Evolutionary conservation across 1,140 invertebrate species (phyloP), one percentile per base, ranked within the genome.

Genomic region (Heliothis subflexa): DNA sequence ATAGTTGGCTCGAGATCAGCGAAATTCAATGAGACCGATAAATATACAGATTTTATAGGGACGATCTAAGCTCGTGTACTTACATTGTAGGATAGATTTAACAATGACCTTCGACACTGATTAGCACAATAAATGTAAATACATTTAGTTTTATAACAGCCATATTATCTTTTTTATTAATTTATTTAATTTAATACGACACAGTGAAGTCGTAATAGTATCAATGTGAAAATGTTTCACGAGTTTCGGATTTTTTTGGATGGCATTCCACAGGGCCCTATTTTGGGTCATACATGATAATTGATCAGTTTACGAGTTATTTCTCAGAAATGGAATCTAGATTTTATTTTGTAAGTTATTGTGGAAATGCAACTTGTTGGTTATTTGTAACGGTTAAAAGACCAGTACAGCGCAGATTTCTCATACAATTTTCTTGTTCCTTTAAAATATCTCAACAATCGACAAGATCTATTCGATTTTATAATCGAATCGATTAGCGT

Each of bases 1-100:
- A 18, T 57, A 45, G 52, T 74, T 70, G 47, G 66, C 66, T 70
- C 21, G 21, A 49, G 45, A 70, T 70, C 66, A 70, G 47, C 18
- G 66, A 52, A 70, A 52, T 52, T 52, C 12, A 28, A 59, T 3
- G n/a, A 62, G 28, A 16, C 3, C n/a, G n/a, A 14, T 7, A 21
- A 21, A 12, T 40, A 40, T 40, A 40, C 9, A 3, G 33, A 40
- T 9, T 40, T 40, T 9, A 40, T 7, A 40, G 33, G 33, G 33
- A 40, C 55, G 25, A 13, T 28, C 21, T 59, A 59, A 59, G 25
- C 21, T 21, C 25, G 12, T 13, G 12, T 14, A 5, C 10, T 25
- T 57, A 5, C 55, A 59, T 59, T 28, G 21, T 3, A 11, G 9
- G 11, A 11, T 11, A 0, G 55, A 59, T 5, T 59, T 13, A 14